Base-by-base conservation (phyloP, 1,140 invertebrate species). In the Bombus difficillimus region DNA sequence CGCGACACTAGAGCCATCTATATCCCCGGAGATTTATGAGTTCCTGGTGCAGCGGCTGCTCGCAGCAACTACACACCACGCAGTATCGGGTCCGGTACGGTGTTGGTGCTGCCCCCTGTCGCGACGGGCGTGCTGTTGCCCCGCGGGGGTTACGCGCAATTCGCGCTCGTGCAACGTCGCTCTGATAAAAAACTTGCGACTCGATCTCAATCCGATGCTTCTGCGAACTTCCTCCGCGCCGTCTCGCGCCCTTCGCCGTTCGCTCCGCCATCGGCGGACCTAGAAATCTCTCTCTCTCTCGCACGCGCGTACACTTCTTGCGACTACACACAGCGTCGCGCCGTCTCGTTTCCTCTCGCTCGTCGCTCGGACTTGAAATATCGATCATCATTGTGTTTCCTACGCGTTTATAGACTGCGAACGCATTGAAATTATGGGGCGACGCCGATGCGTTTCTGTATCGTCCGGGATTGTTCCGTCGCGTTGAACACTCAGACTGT, bases 1-100 rank as follows among this genome's bases (percentile, higher is more conserved):
- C 93, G 94, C 93, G 95, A 95, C 94, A 94, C 94, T 93, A 94
- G 94, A 95, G 94, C 94, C 95, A 95, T 95, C 95, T 95, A 94
- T 95, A 95, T 95, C 93, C 94, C 89, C 34, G 80, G 89, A 94
- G 95, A 95, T 95, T 95, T 95, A 95, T 95, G 94, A 92, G 91
- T 93, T 94, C 92, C 91, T 93, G 92, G 91, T 94, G 93, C 94
- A 95, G 92, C 94, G 94, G 93, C 93, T 94, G 93, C 92, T 93
- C 91, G 91, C 90, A 92, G 91, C 93, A 92, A 90, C 92, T 93
- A 79, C 92, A 95, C 92, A 92, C 93, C 92, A 92, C 92, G 93
- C 91, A 92, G 93, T 93, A 94, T 94, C 92, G 92, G 69, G 88
- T 90, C 90, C 88, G 78, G 89, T 59, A 91, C 92, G 89, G 91